Evolutionary conservation across 2,797 vertebrate species (phyloP), one percentile per base, ranked within the genome.

Genomic region (Enteromius afrohamiltoni): DNA sequence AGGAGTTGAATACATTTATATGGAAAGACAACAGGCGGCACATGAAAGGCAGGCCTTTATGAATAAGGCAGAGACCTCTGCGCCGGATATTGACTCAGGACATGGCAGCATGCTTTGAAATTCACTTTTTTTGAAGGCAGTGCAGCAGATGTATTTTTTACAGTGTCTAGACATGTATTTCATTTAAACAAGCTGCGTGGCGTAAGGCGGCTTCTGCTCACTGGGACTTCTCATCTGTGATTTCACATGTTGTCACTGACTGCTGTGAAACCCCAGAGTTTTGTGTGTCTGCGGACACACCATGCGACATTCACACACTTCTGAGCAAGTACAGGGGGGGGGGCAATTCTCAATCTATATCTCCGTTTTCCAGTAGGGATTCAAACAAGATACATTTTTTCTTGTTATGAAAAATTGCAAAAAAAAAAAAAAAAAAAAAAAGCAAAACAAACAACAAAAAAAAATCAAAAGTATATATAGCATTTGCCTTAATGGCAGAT

Each of bases 61-160:
- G 93, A 95, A 95, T 94, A 94, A 94, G 92, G 92, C 93, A 94
- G 92, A 89, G 92, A 91, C 92, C 93, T 71, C 91, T 90, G 92
- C 89, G 92, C 91, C 92, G 93, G 92, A 94, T 95, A 95, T 94
- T 94, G 94, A 95, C 93, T 94, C 92, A 94, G 93, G 94, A 95
- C 92, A 93, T 91, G 92, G 89, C 90, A 92, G 92, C 92, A 91
- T 90, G 92, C 93, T 95, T 95, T 95, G 93, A 95, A 95, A 95
- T 95, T 93, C 93, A 91, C 90, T 92, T 92, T 93, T 93, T 92
- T 93, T 93, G 92, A 91, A 93, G 92, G 91, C 90, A 88, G 92
- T 92, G 91, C 90, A 92, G 92, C 90, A 92, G 91, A 95, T 95
- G 92, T 93, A 94, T 94, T 94, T 94, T 94, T 94, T 91, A 94